Base-by-base conservation (phyloP, 1,140 invertebrate genomes). In the Vanessa atalanta region DNA sequence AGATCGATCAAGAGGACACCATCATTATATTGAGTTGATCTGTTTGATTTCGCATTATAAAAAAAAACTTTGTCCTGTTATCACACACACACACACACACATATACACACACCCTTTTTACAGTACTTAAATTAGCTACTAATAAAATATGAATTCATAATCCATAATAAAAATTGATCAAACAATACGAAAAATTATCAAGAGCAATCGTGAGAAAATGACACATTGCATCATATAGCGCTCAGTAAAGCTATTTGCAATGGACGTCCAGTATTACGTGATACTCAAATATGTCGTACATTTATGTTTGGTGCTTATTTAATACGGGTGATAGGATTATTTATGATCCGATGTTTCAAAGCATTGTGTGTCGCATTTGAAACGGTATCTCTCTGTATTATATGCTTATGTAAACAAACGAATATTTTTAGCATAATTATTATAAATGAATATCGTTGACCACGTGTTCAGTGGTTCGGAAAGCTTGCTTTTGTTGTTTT, bases 281-380 rank as follows among this genome's bases (percentile, higher is more conserved):
- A 55, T 61, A 63, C 60, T 51, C 61, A 23, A 72, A 48, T 66
- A 72, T 57, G 50, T 65, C 63, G 48, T 51, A 55, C 70, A 37
- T 43, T 43, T 55, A 37, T 60, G 53, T 51, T n/a, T 47, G 50
- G 53, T 20, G 70, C 20, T 72, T 72, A 72, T 72, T 72, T 72
- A 72, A 72, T 72, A 60, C 64, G 70, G 70, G 70, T 66, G 64
- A 72, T 72, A 23, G 70, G 64, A 72, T 72, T 72, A 72, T 66
- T 72, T 72, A 66, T 72, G 70, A 72, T 55, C 64, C 64, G 53
- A 11, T 57, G 37, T 66, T 72, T 60, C 26, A 65, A 65, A 47
- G 64, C 64, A 51, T 47, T 65, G 64, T 48, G 70, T 48, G 37
- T 65, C 47, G 43, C 47, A 60, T 43, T 61, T 70, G 16, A 11